Evolutionary conservation across 2,888 invertebrate genomes (phyloP).

Genomic region (Callosobruchus maculatus): DNA sequence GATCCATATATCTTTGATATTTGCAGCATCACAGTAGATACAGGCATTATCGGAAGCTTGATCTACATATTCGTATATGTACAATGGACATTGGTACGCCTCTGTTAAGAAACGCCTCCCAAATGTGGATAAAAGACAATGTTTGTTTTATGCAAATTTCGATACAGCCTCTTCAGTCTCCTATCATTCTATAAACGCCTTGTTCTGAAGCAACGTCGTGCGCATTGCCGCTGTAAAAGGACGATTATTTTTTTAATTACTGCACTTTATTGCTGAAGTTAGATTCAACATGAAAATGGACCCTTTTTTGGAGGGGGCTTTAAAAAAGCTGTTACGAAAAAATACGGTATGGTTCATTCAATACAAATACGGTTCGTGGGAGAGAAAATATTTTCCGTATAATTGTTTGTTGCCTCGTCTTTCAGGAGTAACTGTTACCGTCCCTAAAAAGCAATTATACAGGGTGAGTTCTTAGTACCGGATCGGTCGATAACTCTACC

Average conservation of each 20-base stretch:
- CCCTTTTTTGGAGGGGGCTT: neutral
- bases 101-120: neutral
- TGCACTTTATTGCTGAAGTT: constrained; percentile 8
- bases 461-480: too few species aligned
- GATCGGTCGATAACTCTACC: too few species aligned
- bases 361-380: too few species aligned
- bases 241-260: constrained; percentile 13
- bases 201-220: constrained; percentile 4
- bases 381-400: too few species aligned
- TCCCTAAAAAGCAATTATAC: too few species aligned
- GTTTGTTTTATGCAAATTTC: constrained; percentile 31
- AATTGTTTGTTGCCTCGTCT: too few species aligned
- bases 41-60: too few species aligned
- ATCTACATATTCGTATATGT: too few species aligned
- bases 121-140: constrained; percentile 22
- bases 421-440: too few species aligned
- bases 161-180: constrained; percentile 9
- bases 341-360: too few species aligned
- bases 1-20: too few species aligned
- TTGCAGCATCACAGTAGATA: too few species aligned
- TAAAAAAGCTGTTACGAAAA: neutral
- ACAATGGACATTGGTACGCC: neutral
- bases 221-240: constrained; percentile 6
- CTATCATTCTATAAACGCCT: constrained; percentile 10
- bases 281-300: constrained; percentile 5